Base-by-base conservation (phyloP, 2,113 vertebrate genomes). In the Callocephalon fimbriatum region DNA sequence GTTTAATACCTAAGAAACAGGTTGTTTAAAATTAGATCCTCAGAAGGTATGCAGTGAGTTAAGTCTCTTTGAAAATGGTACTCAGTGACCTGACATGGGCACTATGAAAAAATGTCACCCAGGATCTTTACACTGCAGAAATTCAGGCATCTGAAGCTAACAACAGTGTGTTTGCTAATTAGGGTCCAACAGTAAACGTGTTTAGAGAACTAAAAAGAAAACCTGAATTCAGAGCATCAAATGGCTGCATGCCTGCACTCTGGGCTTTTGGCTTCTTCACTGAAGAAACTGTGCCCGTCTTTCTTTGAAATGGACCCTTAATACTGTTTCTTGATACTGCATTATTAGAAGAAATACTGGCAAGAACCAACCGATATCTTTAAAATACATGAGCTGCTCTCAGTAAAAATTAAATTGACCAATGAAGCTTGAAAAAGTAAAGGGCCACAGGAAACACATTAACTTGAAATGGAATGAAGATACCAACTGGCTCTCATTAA, bases 401-500 rank as follows among this genome's bases (percentile, higher is more conserved):
- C 72, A 47, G 59, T 53, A 81, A 67, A 94, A 92, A 61, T 65
- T 78, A n/a, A 80, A 61, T 88, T 61, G 84, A 63, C 51, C 81
- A 70, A 51, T 50, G 74, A 94, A 61, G 62, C 61, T 59, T 71
- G 25, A 21, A 66, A 73, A 84, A 77, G 56, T 16, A 86, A 83
- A 94, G 53, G 77, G 76, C 85, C 86, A 75, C 74, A 62, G 58
- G 76, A 75, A 80, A 87, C 83, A 86, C 21, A 22, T 23, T 20
- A 40, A 71, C 51, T 94, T 94, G 94, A 97, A 97, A 97, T 96
- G 97, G 97, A 98, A 98, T 96, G 97, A 86, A 95, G 80, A 82
- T 68, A 91, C 77, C 96, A 61, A 91, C 90, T 93, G 97, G 96
- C 96, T 96, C 96, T 95, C 62, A 10, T 67, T 88, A 63, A 86